Evolutionary conservation across 2,888 invertebrate species (phyloP), one percentile per base, ranked within the genome.

Genomic region (Lepidocyrtoides sp.): DNA sequence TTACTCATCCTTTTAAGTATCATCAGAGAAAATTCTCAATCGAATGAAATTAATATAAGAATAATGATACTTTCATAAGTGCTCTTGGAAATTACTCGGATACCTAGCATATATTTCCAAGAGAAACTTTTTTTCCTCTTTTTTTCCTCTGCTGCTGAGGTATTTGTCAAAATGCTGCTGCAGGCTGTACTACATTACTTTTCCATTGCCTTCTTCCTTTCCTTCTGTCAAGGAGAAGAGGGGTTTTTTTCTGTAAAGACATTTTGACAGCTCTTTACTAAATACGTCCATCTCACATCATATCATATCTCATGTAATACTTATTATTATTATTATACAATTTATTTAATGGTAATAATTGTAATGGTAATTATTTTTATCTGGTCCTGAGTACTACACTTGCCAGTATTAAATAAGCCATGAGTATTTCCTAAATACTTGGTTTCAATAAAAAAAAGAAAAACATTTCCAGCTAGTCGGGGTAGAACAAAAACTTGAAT

Each of bases 141-240:
- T 32, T 29, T 79, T n/a, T 10, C 1, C 32, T 77, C 54, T 41
- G 14, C 41, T 57, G 41, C 57, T 51, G 29, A 87, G 77, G 60
- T 85, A 90, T 90, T 90, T 90, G 90, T 90, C 90, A 90, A 90
- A 90, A 90, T 17, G 54, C 17, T 17, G 85, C 90, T 90, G 29
- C 60, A 85, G 90, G 90, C 85, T 77, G 90, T 77, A 66, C 83
- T 44, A 66, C 79, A 85, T 90, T 82, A 82, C 72, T 69, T 72
- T 83, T 79, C 12, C 26, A 23, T 48, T 75, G 32, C 63, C 51
- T 23, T 66, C 75, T 86, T 72, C 66, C 75, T 79, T 36, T 57
- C 36, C 29, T 66, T 66, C 79, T 83, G 89, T 57, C 89, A 82
- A 60, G 72, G 48, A 79, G 32, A 63, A 17, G 29, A 48, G 14